Base-by-base conservation (phyloP, 2,797 vertebrate species). In the Avahi laniger region DNA sequence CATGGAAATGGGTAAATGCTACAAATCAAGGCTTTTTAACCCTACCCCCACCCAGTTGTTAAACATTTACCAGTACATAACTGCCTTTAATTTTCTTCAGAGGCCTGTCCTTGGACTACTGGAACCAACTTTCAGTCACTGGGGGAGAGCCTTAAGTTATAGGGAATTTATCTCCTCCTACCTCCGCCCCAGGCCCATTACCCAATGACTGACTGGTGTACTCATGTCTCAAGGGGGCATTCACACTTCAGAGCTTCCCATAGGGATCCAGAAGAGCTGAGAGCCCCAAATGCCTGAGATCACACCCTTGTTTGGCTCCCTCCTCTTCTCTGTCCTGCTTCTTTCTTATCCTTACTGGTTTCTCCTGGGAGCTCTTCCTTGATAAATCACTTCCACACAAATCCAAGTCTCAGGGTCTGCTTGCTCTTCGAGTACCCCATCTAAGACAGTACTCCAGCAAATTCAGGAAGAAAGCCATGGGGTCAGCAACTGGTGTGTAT, bases 41-140 rank as follows among this genome's bases (percentile, higher is more conserved):
- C 30, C 43, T 38, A 61, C 18, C n/a, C 9, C 43, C 6, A 70
- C 15, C n/a, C 41, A 78, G 14, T 46, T 80, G 76, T 94, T 93
- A 94, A 92, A 94, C 38, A 83, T 93, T 97, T 92, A 79, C 14
- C 7, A 54, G 6, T 61, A 57, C 14, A 57, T 28, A 82, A 78
- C 22, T 89, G 14, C 61, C 75, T 94, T 89, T 20, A 81, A 5
- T 70, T 92, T 89, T 96, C 76, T 83, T n/a, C 30, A 86, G 69
- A 63, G n/a, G 22, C 41, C 70, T 82, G 18, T 80, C 65, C 69
- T 79, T 84, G 38, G 38, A 52, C 41, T 89, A 75, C 11, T 67
- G 20, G 80, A 91, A 52, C 17, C 69, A 85, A 89, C 43, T 72
- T 89, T 89, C 59, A 83, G 35, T 54, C 15, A 72, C 35, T 69